phyloP scores from a whole-genome alignment of 2,888 invertebrate genomes.

The Achlya flavicornis region DNA sequence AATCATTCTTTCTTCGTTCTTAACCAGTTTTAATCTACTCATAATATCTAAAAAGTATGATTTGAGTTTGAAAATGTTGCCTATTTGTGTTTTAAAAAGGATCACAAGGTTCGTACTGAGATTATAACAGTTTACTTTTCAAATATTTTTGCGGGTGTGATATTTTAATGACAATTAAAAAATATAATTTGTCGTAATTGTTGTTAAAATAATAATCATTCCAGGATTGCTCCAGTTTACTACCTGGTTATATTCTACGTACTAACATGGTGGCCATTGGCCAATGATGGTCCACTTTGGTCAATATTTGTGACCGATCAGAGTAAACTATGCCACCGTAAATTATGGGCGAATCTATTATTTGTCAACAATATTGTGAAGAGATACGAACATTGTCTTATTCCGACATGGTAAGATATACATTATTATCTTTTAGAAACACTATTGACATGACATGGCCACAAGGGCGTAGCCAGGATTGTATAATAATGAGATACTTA shows the following conservation, averaged over 20 bases:
- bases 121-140: too few species aligned
- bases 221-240: conserved; percentile 26
- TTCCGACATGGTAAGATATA: conserved; percentile 34
- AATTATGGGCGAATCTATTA: conserved; percentile 38
- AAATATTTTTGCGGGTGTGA: not conserved
- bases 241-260: conserved; percentile 26
- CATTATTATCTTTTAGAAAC: too few species aligned
- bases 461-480: too few species aligned
- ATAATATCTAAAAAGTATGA: not conserved
- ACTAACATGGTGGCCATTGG: conserved; percentile 32
- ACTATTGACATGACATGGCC: too few species aligned
- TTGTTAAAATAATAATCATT: not conserved
- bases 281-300: conserved; percentile 21
- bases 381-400: conserved; percentile 22
- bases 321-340: conserved; percentile 25
- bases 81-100: not conserved
- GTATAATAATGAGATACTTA: too few species aligned
- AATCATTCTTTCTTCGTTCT: not conserved
- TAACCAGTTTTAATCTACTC: not conserved
- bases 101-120: not conserved
- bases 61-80: not conserved
- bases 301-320: conserved; percentile 25
- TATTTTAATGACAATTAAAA: not conserved
- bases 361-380: conserved; percentile 35
- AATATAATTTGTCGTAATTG: not conserved